Evolutionary conservation across 53 echinoderm and acorn worm genomes (phyloP), one percentile per base, ranked within the genome.

Genomic region (Arbacia lixula): DNA sequence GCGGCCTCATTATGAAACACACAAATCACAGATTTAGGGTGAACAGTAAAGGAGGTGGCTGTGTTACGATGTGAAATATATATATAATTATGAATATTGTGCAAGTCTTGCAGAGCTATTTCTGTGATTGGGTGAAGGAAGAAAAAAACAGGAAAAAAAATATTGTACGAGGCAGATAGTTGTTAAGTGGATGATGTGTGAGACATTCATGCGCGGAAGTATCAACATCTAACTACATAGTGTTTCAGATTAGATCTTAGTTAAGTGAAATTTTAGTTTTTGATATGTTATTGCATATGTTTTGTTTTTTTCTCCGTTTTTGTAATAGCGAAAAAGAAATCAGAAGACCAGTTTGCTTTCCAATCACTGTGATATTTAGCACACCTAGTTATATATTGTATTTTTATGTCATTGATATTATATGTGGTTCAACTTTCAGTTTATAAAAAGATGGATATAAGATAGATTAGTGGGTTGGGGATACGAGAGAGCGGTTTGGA

Each of bases 321-420:
- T 74, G 53, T 74, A 53, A 27, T 27, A 50, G 25, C 30, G 25
- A 71, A 74, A 51, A 49, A 17, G 53, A 19, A 74, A 27, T 69
- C 9, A 69, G 9, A 46, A 74, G 52, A 74, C 51, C 53, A 52
- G 20, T 53, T 74, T 53, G 53, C 74, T 74, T 74, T 74, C 53
- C 74, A 74, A 33, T 74, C 27, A 46, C 41, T 74, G 74, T 50
- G 30, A 74, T 74, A 74, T 74, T 50, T 74, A 74, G 74, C 52
- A 53, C 34, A 52, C 69, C 49, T 74, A 74, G 74, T 74, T 74
- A 74, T 53, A 74, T 74, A 74, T 74, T 74, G 74, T 74, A 74
- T 74, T 74, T 74, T 74, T 74, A 74, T 74, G 74, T 74, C 42
- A 74, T 74, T 74, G 74, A 74, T 74, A 71, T 42, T 71, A 71